Base-by-base conservation (phyloP, 1,140 invertebrate genomes). In the Aphelinus atriplicis region DNA sequence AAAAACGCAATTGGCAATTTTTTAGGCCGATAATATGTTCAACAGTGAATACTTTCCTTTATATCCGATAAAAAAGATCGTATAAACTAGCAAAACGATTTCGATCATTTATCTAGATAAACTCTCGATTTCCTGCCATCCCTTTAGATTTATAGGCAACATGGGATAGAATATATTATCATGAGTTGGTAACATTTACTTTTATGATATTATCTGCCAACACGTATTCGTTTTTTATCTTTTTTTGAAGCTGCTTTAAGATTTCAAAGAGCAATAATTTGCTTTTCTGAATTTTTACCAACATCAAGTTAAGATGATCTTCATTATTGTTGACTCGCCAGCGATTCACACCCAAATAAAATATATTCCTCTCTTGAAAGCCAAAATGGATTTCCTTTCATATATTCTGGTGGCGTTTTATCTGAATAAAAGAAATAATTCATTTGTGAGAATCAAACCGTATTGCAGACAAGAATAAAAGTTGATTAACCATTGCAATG, bases 281-380 rank as follows among this genome's bases (percentile, higher is more conserved):
- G 42, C 42, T 71, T 62, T 70, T 71, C 7, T 78, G 64, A 72
- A 47, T 58, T 80, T 60, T 60, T 1, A 60, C 26, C 58, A 60
- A 60, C 42, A 5, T 9, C 10, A 7, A 26, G 26, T 26, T 26
- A 26, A 26, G 26, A 7, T 47, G 47, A 5, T 46, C n/a, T 70
- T 75, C 57, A 75, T 64, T 75, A 66, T 26, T 74, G 65, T 80
- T 85, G 81, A 79, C 84, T 81, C 75, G 87, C 83, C 55, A 89
- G 78, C 2, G 85, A 87, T 76, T 89, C 83, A 79, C 86, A 88
- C 69, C 89, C 89, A 75, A 89, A 88, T n/a, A 89, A 78, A 70
- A 89, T 86, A 58, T 89, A 89, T 72, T 89, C 88, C 75, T 89
- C 89, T 65, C 89, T 82, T 9, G 88, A 89, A 9, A 89, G 76